Base-by-base conservation (phyloP, 2,888 invertebrate genomes). In the Mylabris sibirica region DNA sequence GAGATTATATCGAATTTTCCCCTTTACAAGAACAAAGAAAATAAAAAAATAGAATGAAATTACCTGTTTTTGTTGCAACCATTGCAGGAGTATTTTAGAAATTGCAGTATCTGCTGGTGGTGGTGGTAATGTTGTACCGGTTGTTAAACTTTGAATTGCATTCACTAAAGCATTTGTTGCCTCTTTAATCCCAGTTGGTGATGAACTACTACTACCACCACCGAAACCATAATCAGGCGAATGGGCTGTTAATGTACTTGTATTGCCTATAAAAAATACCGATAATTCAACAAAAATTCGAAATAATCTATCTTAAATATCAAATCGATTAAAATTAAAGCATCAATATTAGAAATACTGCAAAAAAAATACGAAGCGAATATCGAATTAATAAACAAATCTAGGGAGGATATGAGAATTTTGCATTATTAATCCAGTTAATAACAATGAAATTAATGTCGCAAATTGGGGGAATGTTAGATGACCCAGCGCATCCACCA, bases 81-180 rank as follows among this genome's bases (percentile, higher is more conserved):
- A 92, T 66, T 90, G 87, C 67, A 91, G 83, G 72, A 92, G 88
- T 71, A 90, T 88, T 82, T 90, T 90, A 75, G 88, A 87, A 63
- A 91, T 89, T 77, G 88, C 88, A 79, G 89, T 88, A 83, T 92
- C 92, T 0, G 91, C 92, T 9, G 90, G 89, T 5, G 90, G 89
- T 5, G 91, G 91, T 61, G 89, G 89, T 60, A 88, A 88, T 41
- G 90, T 87, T 24, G 72, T 71, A 11, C 41, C 68, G 26, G 71
- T 60, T 49, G 90, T 87, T 53, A 53, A 12, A 78, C 88, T 90
- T 84, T 91, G 90, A 69, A 92, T 87, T 2, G 90, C 89, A 22
- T 88, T 86, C 60, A 90, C 88, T 65, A 92, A 87, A 82, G 88
- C 89, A 83, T 88, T 90, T 0, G 91, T 89, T 71, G 91, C 87